These are phyloP conservation scores for Oreortyx pictus DNA, from an alignment of 2,797 vertebrate genomes.

Conservation along the genomic window DNA sequence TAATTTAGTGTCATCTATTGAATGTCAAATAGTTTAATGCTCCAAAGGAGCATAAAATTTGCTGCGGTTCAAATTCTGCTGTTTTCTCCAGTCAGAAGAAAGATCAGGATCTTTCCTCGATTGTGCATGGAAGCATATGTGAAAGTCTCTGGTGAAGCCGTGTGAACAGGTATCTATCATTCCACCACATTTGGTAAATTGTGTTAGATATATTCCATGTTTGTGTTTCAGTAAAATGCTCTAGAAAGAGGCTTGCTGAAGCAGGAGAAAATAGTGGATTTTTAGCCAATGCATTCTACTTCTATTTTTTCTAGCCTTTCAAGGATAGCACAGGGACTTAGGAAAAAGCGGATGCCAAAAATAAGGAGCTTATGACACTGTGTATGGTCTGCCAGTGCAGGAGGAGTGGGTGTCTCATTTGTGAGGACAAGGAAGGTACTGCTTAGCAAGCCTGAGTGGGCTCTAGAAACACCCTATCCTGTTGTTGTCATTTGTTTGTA, in stretches of 20 bases:
- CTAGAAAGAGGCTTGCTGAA: neutral
- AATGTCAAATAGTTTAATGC: neutral
- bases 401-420: neutral
- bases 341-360: neutral
- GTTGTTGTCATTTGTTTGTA: neutral
- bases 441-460: neutral
- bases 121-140: neutral
- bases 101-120: neutral
- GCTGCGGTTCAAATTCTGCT: neutral
- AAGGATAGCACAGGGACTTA: neutral
- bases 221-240: neutral
- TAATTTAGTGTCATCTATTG: neutral
- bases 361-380: neutral
- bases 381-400: neutral
- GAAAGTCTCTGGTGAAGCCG: neutral
- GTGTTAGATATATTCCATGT: neutral
- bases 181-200: neutral
- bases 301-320: neutral
- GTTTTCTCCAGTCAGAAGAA: neutral
- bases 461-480: neutral
- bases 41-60: fast-evolving
- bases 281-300: neutral
- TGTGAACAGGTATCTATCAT: neutral
- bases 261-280: neutral
- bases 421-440: neutral